Percentiles rank a stretch among this genome's conserved stretches.
Evolutionary conservation across 37 sponge, comb jelly and placozoan genomes (phyloP).

Genomic region (Geodia barretti): DNA sequence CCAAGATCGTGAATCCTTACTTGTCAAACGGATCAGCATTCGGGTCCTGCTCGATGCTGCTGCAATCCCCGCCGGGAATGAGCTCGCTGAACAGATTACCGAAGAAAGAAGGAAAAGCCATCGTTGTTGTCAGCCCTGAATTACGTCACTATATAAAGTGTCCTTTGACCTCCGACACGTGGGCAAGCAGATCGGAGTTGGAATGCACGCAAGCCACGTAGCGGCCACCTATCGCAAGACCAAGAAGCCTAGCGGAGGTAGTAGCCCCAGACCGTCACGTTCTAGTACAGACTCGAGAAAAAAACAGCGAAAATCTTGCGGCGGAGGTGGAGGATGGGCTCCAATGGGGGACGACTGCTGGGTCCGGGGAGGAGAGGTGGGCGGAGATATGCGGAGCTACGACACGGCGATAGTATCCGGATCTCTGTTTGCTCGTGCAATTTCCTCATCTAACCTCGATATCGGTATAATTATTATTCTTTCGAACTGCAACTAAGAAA

Average conservation of each 20-base stretch:
- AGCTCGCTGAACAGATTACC: neutral
- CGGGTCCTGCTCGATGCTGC: conserved; percentile 16
- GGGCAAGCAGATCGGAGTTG: no score
- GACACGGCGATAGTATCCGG: neutral
- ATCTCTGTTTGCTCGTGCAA: neutral
- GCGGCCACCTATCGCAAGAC: neutral
- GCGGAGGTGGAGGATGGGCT: no score
- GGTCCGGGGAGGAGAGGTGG: neutral
- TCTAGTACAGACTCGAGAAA: no score
- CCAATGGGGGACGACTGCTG: no score
- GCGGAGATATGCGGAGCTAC: neutral
- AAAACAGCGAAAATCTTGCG: no score
- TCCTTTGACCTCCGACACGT: no score
- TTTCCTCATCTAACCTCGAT: neutral
- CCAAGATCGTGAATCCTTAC: neutral
- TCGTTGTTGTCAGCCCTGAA: neutral
- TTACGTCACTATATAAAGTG: neutral
- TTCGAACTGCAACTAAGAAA: neutral
- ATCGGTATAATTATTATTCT: neutral
- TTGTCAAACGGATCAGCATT: conserved; percentile 35
- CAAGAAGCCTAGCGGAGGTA: neutral
- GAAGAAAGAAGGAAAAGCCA: conserved; percentile 1
- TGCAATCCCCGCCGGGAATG: conserved; percentile 3
- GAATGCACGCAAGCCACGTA: neutral
- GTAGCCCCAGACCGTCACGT: neutral